These are phyloP conservation scores for Onchidella celtica DNA, from an alignment of 2,888 invertebrate genomes.

Conservation along the genomic window DNA sequence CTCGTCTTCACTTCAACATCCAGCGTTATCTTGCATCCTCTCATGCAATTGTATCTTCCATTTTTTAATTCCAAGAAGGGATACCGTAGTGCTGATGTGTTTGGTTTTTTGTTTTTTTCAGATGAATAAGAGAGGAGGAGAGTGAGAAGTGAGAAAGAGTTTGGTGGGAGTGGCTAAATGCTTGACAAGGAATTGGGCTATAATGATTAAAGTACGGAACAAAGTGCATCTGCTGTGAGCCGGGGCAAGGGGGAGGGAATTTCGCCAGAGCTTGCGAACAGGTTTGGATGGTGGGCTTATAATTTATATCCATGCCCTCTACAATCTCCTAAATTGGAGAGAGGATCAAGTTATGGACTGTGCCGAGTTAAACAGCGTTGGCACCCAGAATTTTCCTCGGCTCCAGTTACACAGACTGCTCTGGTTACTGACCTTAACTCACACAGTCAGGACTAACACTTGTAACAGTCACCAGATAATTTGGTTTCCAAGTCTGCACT, in stretches of 20 bases:
- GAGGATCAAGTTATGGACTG: constrained; percentile 28
- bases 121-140: no score
- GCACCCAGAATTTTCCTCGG: no score
- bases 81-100: no score
- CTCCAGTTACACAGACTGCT: no score
- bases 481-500: no score
- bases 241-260: neutral
- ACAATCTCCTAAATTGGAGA: constrained; percentile 34
- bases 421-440: neutral
- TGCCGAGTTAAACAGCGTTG: constrained; percentile 11
- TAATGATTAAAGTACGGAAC: neutral
- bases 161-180: no score
- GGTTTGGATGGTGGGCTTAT: constrained; percentile 19
- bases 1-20: neutral
- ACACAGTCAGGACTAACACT: neutral
- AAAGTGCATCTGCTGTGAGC: constrained; percentile 12
- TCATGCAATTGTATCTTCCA: no score
- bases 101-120: no score
- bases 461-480: neutral
- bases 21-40: no score
- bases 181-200: no score
- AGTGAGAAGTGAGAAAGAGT: no score
- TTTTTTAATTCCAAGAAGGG: no score
- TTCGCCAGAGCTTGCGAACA: constrained; percentile 38
- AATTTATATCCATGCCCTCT: constrained; percentile 22